These are phyloP conservation scores for Ostrea denselamellosa DNA, from an alignment of 1,140 invertebrate species.

Conservation along the genomic window DNA sequence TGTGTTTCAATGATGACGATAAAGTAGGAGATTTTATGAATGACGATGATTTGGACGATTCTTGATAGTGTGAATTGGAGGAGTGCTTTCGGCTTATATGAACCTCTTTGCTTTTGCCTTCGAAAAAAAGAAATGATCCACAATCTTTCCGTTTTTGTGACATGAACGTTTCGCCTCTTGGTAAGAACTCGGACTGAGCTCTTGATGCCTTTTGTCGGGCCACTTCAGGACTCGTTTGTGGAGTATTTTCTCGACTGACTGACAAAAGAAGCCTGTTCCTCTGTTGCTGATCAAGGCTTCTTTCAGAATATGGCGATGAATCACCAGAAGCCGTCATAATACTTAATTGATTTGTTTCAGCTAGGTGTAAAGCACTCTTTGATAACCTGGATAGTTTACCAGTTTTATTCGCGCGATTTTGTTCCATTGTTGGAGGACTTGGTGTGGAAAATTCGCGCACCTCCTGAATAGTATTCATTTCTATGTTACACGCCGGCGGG, in stretches of 20 bases:
- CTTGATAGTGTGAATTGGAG: slow-evolving; percentile 39
- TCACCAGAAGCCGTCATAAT: background rate
- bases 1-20: background rate
- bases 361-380: background rate
- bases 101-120: slow-evolving; percentile 16
- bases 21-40: background rate
- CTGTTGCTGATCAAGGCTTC: background rate
- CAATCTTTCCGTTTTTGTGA: slow-evolving; percentile 43
- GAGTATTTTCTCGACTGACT: background rate
- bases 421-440: background rate
- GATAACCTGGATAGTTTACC: background rate
- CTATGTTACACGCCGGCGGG: slow-evolving; percentile 46
- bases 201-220: background rate
- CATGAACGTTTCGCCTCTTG: slow-evolving; percentile 39
- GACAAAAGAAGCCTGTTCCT: background rate
- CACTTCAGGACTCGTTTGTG: background rate
- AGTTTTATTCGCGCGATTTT: background rate
- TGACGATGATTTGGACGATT: background rate
- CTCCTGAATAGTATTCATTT: slow-evolving; percentile 61
- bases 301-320: background rate
- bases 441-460: slow-evolving; percentile 42
- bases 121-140: slow-evolving; percentile 60
- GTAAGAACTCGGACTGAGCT: slow-evolving; percentile 14
- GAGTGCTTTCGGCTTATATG: background rate
- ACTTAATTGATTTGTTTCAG: background rate